These are phyloP conservation scores for Chiridota heheva DNA, from an alignment of 35 echinoderm and acorn worm species.

Conservation along the genomic window DNA sequence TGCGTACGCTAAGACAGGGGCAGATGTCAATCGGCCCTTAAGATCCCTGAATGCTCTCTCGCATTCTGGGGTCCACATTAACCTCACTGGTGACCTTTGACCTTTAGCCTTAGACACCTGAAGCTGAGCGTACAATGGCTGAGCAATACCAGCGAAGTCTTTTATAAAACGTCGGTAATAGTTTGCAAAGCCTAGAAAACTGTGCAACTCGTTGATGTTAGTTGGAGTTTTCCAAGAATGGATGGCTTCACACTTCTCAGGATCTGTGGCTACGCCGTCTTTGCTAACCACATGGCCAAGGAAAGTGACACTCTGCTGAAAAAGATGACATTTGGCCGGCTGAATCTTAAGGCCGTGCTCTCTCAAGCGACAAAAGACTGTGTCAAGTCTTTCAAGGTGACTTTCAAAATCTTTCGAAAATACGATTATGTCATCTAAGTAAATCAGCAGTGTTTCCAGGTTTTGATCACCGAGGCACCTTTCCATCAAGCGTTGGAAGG, in stretches of 20 bases:
- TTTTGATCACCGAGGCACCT: no score
- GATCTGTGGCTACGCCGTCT: not conserved
- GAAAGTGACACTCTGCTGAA: not conserved
- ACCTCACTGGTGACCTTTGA: no score
- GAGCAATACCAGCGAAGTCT: no score
- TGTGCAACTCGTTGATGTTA: no score
- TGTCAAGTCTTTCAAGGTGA: not conserved
- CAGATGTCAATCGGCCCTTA: not conserved
- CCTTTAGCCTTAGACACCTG: no score
- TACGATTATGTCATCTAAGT: conserved; percentile 39
- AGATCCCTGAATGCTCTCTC: conserved; percentile 34
- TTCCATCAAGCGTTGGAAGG: no score
- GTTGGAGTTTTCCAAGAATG: not conserved
- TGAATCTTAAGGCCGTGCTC: conserved; percentile 13
- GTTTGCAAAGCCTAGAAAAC: no score
- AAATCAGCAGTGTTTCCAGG: conserved; percentile 35
- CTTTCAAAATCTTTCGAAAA: conserved; percentile 9
- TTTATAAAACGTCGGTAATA: no score
- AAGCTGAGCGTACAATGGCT: no score
- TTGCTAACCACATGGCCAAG: not conserved
- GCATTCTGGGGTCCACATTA: conserved; percentile 20
- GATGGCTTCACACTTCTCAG: not conserved
- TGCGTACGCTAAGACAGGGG: conserved; percentile 35
- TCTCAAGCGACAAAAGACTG: not conserved
- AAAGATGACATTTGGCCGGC: conserved; percentile 18